A percentile compares a stretch with the other conserved stretches of the same genome.
These are phyloP conservation scores for Netelia melanura DNA, from an alignment of 2,888 invertebrate genomes.

Conservation along the genomic window DNA sequence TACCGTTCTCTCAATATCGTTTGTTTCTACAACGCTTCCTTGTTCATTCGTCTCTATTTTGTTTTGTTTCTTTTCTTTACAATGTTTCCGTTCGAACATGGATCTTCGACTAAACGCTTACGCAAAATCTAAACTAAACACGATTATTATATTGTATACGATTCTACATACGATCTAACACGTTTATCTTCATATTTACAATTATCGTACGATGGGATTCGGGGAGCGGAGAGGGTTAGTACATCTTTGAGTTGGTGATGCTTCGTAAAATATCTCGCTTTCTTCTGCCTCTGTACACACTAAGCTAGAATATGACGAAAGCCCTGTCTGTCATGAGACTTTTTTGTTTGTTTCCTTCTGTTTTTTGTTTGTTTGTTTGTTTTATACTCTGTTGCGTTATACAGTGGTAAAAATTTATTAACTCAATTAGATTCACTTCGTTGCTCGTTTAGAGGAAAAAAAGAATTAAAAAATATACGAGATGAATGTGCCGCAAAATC, in stretches of 20 bases:
- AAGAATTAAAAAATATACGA: slow-evolving; percentile 21
- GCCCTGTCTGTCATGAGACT: slow-evolving; percentile 71
- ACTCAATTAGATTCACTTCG: slow-evolving; percentile 37
- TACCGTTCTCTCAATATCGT: slow-evolving; percentile 30
- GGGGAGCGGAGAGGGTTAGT: neutral
- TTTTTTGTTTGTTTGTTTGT: slow-evolving; percentile 12
- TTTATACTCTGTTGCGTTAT: slow-evolving; percentile 28
- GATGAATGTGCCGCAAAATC: neutral
- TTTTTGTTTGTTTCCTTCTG: slow-evolving; percentile 41
- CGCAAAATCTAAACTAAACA: slow-evolving; percentile 48
- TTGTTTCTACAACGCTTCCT: neutral
- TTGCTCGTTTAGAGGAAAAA: slow-evolving; percentile 29
- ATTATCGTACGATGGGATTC: slow-evolving; percentile 73
- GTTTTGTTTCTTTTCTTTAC: slow-evolving; percentile 31
- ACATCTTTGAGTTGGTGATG: slow-evolving; percentile 62
- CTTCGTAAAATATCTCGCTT: slow-evolving; percentile 67
- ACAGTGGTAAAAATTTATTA: slow-evolving; percentile 51
- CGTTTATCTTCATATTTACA: slow-evolving; percentile 77
- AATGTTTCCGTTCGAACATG: slow-evolving; percentile 31
- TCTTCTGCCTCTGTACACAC: slow-evolving; percentile 46
- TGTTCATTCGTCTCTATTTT: slow-evolving; percentile 17
- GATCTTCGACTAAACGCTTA: slow-evolving; percentile 43
- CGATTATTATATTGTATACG: slow-evolving; percentile 49
- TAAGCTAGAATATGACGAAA: slow-evolving; percentile 63
- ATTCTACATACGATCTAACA: slow-evolving; percentile 49